Percentiles rank a stretch among this genome's conserved stretches.
These are phyloP conservation scores for Sitta europaea DNA, from an alignment of 2,113 vertebrate genomes.

Conservation along the genomic window DNA sequence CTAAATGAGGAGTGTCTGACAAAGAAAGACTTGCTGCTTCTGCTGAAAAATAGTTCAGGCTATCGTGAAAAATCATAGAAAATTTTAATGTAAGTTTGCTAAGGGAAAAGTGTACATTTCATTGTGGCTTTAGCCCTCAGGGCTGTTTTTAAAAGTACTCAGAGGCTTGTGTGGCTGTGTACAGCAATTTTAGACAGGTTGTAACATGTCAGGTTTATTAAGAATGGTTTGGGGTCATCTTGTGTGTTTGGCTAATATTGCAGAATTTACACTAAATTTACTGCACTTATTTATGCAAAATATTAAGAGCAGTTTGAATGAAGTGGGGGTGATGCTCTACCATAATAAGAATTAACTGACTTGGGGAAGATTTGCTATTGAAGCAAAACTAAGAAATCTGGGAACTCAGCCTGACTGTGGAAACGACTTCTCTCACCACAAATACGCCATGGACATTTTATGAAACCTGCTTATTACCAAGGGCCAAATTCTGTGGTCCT, in stretches of 20 bases:
- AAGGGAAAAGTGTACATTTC: background rate
- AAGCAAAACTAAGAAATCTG: constrained; percentile 69
- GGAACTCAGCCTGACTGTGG: constrained; percentile 67
- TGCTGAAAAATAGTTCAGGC: background rate
- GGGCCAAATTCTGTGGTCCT: constrained; percentile 51
- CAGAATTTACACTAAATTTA: background rate
- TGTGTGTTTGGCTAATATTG: background rate
- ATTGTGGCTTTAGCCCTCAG: background rate
- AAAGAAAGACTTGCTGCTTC: background rate
- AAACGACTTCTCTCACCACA: constrained; percentile 75
- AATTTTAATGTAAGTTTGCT: background rate
- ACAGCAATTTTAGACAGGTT: background rate
- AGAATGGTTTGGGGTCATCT: background rate
- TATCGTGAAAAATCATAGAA: background rate
- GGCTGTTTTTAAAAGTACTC: background rate
- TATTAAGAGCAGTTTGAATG: background rate
- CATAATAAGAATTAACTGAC: constrained; percentile 37
- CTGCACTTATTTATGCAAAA: background rate
- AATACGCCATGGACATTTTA: constrained; percentile 68
- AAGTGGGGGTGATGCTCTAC: background rate
- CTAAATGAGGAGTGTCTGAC: background rate
- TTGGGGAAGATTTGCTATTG: constrained; percentile 58
- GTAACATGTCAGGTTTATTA: background rate
- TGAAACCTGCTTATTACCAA: constrained; percentile 54
- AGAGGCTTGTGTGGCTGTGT: background rate